Conservation (phyloP, 2,797 vertebrate genomes). For the Serranus cabrilla region DNA sequence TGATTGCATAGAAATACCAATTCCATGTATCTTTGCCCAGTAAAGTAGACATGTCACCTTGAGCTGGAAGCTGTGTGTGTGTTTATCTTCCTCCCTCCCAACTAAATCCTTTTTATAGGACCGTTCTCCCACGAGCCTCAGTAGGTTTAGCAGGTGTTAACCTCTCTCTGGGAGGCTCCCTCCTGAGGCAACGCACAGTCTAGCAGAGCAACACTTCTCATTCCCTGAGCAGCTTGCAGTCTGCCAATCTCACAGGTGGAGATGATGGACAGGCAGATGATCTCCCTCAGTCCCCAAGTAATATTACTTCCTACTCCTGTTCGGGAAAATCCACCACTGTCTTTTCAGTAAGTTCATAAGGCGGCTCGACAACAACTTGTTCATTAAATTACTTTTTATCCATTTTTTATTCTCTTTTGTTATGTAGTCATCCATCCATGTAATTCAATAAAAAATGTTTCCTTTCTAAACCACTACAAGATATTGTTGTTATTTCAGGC, state of each 20-base stretch:
- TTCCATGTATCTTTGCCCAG: conserved; percentile 14
- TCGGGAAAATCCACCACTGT: conserved; percentile 12
- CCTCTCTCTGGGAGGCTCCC: conserved; percentile 61
- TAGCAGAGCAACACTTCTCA: conserved; percentile 65
- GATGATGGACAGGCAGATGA: conserved; percentile 55
- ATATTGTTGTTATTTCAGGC: neutral
- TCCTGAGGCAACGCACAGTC: conserved; percentile 64
- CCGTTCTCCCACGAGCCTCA: conserved; percentile 61
- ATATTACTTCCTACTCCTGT: conserved; percentile 38
- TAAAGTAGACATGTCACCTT: neutral
- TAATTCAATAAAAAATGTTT: neutral
- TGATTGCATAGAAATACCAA: conserved; percentile 4
- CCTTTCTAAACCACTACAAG: neutral
- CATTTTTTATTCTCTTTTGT: neutral
- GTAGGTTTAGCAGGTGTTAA: conserved; percentile 77
- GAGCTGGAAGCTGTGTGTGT: conserved; percentile 1
- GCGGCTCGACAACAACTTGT: neutral
- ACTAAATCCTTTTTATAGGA: conserved; percentile 57
- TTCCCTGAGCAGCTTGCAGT: conserved; percentile 60
- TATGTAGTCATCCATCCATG: neutral
- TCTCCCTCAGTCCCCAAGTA: conserved; percentile 41
- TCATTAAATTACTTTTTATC: conserved; percentile 3
- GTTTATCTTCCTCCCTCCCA: conserved; percentile 31
- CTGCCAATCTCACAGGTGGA: conserved; percentile 70
- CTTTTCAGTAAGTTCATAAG: conserved; percentile 2